Evolutionary conservation across 2,888 invertebrate species (phyloP).

Genomic region (Ormyrus thymus): DNA sequence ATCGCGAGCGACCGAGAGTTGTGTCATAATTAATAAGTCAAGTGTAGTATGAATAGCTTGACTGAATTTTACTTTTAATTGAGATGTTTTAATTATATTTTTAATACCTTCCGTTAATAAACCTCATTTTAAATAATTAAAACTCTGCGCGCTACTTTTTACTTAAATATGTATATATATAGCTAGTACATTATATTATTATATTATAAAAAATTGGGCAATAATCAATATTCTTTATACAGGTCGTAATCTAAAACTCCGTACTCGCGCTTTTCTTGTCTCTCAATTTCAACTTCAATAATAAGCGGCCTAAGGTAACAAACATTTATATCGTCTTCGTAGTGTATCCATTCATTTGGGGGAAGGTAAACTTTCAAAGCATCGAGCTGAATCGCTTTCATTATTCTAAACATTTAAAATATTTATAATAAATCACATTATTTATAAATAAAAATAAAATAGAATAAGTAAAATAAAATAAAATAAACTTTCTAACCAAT

Average conservation of each 20-base stretch:
- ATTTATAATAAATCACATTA: no score
- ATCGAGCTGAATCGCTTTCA: slow-evolving; percentile 58
- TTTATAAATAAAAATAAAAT: no score
- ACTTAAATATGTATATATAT: no score
- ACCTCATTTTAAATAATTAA: no score
- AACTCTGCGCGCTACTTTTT: no score
- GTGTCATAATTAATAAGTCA: not conserved
- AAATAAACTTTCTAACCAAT: no score
- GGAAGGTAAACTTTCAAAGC: slow-evolving; percentile 55
- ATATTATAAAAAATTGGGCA: no score
- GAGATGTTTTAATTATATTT: not conserved
- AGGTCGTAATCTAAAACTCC: slow-evolving; percentile 14
- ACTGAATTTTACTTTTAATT: slow-evolving; percentile 2
- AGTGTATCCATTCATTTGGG: slow-evolving; percentile 60
- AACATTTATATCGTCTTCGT: slow-evolving; percentile 59
- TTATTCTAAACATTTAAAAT: slow-evolving; percentile 43
- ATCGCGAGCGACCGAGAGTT: not conserved
- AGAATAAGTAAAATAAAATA: no score
- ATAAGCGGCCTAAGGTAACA: slow-evolving; percentile 58
- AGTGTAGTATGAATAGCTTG: not conserved
- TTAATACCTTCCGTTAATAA: not conserved
- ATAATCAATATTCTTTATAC: no score
- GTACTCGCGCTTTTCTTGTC: slow-evolving; percentile 58
- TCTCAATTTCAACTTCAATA: slow-evolving; percentile 55
- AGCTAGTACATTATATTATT: no score